Evolutionary conservation across 2,888 invertebrate species (phyloP).

Genomic region (Acanthococcus lagerstroemiae): DNA sequence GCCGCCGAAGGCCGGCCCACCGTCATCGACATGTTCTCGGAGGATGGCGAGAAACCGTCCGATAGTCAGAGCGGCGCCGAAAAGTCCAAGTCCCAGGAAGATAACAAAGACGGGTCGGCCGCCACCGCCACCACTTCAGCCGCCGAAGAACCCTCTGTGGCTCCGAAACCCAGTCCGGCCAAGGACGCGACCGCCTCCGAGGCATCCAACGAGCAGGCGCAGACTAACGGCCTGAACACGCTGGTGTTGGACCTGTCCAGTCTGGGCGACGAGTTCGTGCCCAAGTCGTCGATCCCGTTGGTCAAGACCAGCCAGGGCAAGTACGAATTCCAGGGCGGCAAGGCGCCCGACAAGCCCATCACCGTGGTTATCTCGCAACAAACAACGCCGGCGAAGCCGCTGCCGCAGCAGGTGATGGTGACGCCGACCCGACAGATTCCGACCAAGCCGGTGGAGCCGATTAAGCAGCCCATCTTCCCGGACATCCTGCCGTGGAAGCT

Average conservation of each 20-base stretch:
- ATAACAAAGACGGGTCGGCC: conserved; percentile 10
- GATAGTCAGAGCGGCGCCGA: conserved; percentile 3
- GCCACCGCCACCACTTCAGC: neutral
- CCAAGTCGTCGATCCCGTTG: conserved; percentile 18
- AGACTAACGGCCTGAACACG: conserved; percentile 3
- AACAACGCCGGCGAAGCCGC: conserved; percentile 9
- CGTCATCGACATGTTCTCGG: conserved; percentile 33
- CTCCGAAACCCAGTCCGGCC: conserved; percentile 6
- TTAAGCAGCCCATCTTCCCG: conserved; percentile 18
- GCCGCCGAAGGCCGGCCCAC: conserved; percentile 14
- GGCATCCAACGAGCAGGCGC: neutral
- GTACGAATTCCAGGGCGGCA: conserved; percentile 22
- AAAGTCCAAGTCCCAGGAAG: conserved; percentile 23
- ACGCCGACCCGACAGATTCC: conserved; percentile 19
- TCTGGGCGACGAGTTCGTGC: conserved; percentile 22
- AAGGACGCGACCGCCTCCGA: neutral
- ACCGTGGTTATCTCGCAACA: conserved; percentile 19
- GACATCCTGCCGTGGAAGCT: conserved; percentile 24
- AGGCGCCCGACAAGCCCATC: conserved; percentile 19
- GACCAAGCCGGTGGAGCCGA: conserved; percentile 20
- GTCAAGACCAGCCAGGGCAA: conserved; percentile 25
- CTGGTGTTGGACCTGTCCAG: conserved; percentile 18
- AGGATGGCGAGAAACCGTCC: conserved; percentile 18
- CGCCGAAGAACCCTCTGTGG: neutral
- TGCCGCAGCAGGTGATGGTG: conserved; percentile 21